phyloP scores from a whole-genome alignment of 2,113 vertebrate genomes.

The Pipra filicauda region DNA sequence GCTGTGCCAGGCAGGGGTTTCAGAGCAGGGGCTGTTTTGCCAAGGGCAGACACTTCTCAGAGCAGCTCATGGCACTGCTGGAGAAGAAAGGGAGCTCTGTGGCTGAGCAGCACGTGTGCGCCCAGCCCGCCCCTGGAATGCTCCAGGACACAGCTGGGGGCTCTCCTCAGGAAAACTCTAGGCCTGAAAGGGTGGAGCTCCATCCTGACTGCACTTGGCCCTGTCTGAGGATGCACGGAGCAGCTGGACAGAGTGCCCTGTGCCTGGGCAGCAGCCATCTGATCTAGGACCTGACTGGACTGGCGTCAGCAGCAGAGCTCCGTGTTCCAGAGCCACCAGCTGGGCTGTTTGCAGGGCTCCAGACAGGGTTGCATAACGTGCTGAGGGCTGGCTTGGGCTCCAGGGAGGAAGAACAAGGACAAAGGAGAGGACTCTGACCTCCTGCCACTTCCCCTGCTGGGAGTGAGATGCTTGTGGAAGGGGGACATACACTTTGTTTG shows the following conservation, averaged over 20 bases:
- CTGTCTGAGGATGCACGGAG: neutral
- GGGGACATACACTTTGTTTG: no score
- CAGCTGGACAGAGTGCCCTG: neutral
- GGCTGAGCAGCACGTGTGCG: neutral
- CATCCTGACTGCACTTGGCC: neutral
- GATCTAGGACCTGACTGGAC: neutral
- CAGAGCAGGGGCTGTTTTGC: neutral
- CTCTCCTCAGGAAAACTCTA: neutral
- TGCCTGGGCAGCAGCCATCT: constrained; percentile 7
- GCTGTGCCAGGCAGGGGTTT: neutral
- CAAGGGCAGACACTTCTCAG: neutral
- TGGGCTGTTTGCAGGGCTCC: neutral
- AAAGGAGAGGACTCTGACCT: neutral
- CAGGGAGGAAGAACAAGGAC: neutral
- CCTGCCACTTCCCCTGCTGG: neutral
- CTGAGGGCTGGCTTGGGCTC: neutral
- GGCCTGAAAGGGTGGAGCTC: neutral
- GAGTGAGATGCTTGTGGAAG: fast-evolving
- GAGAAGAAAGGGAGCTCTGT: neutral
- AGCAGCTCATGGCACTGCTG: neutral
- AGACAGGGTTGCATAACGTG: neutral
- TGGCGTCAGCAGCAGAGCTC: neutral
- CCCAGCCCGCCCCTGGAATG: neutral
- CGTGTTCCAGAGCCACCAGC: neutral
- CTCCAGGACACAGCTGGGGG: neutral